Percentiles rank a stretch among this genome's conserved stretches.
Evolutionary conservation across 2,888 invertebrate species (phyloP).

Genomic region (Habrosyne pyritoides): DNA sequence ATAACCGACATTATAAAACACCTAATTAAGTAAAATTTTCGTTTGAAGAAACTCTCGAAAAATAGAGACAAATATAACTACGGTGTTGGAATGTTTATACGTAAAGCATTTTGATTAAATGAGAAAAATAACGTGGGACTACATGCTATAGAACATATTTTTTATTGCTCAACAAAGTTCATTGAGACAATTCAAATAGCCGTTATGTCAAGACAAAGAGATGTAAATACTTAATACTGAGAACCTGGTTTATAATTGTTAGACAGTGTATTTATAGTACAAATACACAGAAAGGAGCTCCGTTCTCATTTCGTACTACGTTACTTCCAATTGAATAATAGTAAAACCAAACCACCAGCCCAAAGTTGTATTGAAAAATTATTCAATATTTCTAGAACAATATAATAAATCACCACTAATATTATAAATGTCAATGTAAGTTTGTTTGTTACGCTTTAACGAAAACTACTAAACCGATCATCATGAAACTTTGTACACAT

Average conservation of each 20-base stretch:
- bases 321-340: neutral
- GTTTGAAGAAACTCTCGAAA: no score
- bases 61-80: no score
- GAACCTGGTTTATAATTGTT: neutral
- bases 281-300: neutral
- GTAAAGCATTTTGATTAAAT: neutral
- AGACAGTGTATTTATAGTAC: neutral
- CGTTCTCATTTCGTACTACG: neutral
- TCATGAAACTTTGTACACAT: no score
- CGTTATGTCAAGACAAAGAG: neutral
- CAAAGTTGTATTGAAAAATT: no score
- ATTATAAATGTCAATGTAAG: no score
- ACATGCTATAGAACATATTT: neutral
- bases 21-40: no score
- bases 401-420: no score
- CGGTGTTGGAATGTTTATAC: neutral
- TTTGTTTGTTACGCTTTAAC: no score
- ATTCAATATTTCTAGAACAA: no score
- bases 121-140: neutral
- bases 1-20: no score
- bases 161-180: neutral
- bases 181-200: neutral
- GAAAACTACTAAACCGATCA: no score
- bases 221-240: neutral
- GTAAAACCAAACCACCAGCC: no score